Percentiles rank a stretch among this genome's conserved stretches.
Conservation (phyloP, 2,888 invertebrate species). For the Noctua janthe region DNA sequence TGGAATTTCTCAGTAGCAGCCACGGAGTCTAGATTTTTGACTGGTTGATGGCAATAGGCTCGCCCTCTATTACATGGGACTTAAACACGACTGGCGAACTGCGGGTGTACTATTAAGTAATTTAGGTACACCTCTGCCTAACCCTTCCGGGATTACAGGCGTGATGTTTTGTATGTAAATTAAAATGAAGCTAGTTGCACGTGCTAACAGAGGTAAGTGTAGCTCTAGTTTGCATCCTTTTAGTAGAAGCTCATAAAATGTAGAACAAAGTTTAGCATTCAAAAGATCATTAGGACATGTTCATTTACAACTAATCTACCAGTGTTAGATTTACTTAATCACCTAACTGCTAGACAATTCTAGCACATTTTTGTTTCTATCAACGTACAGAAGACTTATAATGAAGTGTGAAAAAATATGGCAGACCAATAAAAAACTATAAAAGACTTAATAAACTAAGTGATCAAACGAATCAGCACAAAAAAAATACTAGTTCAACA, state of each 20-base stretch:
- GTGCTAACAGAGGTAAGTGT: not conserved
- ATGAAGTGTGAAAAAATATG: not conserved
- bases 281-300: not conserved
- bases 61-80: too few species aligned
- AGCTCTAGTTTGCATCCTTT: not conserved
- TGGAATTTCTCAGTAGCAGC: too few species aligned
- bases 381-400: not conserved
- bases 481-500: constrained; percentile 10
- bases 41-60: too few species aligned
- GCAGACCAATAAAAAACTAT: constrained; percentile 6
- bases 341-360: too few species aligned
- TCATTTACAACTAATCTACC: too few species aligned
- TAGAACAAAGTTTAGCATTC: not conserved
- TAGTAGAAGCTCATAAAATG: not conserved
- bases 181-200: not conserved
- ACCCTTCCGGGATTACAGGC: too few species aligned
- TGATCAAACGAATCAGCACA: not conserved
- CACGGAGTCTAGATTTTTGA: too few species aligned
- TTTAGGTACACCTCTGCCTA: too few species aligned
- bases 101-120: too few species aligned
- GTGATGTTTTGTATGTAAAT: too few species aligned
- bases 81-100: too few species aligned
- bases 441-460: constrained; percentile 13
- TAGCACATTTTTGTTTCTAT: not conserved
- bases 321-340: not conserved